Evolutionary conservation across 2,113 vertebrate species (phyloP).

Genomic region (Arothron firmamentum): DNA sequence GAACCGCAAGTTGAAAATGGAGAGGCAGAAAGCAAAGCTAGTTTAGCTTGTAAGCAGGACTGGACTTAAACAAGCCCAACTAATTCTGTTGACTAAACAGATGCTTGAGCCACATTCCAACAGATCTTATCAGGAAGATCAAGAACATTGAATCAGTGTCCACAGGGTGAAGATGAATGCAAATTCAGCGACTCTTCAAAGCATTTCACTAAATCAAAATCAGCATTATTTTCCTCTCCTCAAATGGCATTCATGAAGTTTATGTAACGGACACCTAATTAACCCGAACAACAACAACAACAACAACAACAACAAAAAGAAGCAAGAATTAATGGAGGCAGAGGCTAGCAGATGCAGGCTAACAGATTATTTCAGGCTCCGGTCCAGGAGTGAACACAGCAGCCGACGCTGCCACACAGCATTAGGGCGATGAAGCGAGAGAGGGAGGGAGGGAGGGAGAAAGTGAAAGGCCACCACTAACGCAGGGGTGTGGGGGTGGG

Average conservation of each 20-base stretch:
- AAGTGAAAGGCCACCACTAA: neutral
- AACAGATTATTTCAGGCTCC: slow-evolving; percentile 38
- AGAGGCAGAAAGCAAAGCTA: neutral
- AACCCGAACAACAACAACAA: neutral
- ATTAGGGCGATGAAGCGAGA: slow-evolving; percentile 66
- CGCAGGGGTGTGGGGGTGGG: slow-evolving; percentile 9
- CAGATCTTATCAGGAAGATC: neutral
- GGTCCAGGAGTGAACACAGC: slow-evolving; percentile 41
- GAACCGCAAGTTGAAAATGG: neutral
- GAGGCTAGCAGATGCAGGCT: slow-evolving; percentile 12
- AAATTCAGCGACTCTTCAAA: neutral
- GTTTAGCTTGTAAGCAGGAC: slow-evolving; percentile 1
- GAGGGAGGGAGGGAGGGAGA: slow-evolving; percentile 7
- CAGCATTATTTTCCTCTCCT: too few relatives aligned
- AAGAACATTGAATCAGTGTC: neutral
- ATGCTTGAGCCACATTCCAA: slow-evolving; percentile 10
- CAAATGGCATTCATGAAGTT: neutral
- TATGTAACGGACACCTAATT: neutral
- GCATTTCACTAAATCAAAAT: too few relatives aligned
- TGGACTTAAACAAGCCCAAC: neutral
- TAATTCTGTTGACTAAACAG: slow-evolving; percentile 24
- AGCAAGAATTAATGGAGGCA: neutral
- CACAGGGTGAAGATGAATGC: neutral
- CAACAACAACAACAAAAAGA: neutral
- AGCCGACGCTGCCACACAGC: slow-evolving; percentile 55